Evolutionary conservation across 2,797 vertebrate species (phyloP).

Genomic region (Pseudochromis fuscus): DNA sequence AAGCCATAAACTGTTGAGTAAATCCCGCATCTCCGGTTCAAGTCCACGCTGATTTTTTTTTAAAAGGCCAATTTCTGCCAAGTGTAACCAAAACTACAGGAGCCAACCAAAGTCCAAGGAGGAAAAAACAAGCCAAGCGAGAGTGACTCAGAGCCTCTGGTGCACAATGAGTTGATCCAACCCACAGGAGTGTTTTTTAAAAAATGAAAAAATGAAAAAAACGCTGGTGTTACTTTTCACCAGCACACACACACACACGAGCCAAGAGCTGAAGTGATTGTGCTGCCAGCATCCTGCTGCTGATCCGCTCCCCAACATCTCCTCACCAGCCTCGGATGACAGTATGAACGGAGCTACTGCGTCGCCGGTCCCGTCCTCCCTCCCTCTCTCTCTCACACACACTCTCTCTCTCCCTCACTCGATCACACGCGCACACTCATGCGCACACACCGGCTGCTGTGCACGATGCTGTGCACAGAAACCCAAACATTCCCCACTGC

Average conservation of each 20-base stretch:
- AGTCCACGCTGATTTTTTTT: slow-evolving; percentile 55
- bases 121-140: slow-evolving; percentile 20
- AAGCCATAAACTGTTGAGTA: slow-evolving; percentile 47
- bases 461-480: slow-evolving; percentile 84
- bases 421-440: not conserved
- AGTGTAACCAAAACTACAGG: slow-evolving; percentile 27
- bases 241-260: too few species aligned
- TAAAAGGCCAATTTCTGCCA: slow-evolving; percentile 35
- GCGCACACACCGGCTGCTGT: slow-evolving; percentile 51
- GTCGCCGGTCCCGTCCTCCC: slow-evolving; percentile 64
- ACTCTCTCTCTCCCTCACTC: not conserved
- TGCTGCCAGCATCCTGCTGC: slow-evolving; percentile 37
- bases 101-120: slow-evolving; percentile 63
- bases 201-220: not conserved
- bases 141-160: slow-evolving; percentile 17
- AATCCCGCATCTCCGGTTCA: slow-evolving; percentile 64
- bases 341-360: slow-evolving; percentile 71
- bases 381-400: slow-evolving; percentile 14
- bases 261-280: slow-evolving; percentile 34
- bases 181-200: slow-evolving; percentile 3
- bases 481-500: slow-evolving; percentile 77
- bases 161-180: slow-evolving; percentile 43
- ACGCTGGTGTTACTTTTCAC: slow-evolving; percentile 15
- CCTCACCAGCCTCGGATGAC: slow-evolving; percentile 65
- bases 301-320: slow-evolving; percentile 56